phyloP scores from a whole-genome alignment of 2,797 vertebrate genomes.

The Simalia tracyae region DNA sequence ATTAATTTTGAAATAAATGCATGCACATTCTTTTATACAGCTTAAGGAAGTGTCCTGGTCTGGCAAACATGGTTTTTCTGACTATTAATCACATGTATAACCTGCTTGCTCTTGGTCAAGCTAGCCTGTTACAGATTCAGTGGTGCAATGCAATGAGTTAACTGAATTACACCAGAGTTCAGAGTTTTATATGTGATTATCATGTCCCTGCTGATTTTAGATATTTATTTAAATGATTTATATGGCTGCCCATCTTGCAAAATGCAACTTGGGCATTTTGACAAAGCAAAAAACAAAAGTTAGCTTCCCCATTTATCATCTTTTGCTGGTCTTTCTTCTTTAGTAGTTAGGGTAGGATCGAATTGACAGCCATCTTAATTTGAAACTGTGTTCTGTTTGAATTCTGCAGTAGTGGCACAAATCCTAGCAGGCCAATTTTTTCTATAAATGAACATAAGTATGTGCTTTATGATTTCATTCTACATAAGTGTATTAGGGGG shows the following conservation, averaged over 20 bases:
- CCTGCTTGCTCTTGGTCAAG: neutral
- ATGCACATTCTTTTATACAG: neutral
- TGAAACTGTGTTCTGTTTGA: neutral
- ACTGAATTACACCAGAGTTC: neutral
- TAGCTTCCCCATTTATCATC: neutral
- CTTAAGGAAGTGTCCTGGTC: neutral
- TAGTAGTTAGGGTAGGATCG: neutral
- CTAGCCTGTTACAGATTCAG: neutral
- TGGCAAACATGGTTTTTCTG: neutral
- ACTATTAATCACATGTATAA: neutral
- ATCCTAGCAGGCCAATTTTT: constrained; percentile 11
- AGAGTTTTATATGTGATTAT: neutral
- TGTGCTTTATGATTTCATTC: constrained; percentile 27
- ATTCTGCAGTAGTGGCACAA: constrained; percentile 23
- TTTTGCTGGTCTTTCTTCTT: neutral
- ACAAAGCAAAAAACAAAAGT: neutral
- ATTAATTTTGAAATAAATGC: neutral
- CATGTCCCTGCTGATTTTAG: neutral
- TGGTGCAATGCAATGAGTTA: neutral
- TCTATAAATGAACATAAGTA: constrained; percentile 40
- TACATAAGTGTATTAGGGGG: constrained; percentile 27
- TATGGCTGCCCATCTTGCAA: neutral
- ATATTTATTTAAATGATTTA: neutral
- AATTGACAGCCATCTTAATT: constrained; percentile 5
- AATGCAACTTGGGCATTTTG: neutral